Evolutionary conservation across 92 coral and sea anemone genomes (phyloP).

Genomic region (Scolanthus callimorphus): DNA sequence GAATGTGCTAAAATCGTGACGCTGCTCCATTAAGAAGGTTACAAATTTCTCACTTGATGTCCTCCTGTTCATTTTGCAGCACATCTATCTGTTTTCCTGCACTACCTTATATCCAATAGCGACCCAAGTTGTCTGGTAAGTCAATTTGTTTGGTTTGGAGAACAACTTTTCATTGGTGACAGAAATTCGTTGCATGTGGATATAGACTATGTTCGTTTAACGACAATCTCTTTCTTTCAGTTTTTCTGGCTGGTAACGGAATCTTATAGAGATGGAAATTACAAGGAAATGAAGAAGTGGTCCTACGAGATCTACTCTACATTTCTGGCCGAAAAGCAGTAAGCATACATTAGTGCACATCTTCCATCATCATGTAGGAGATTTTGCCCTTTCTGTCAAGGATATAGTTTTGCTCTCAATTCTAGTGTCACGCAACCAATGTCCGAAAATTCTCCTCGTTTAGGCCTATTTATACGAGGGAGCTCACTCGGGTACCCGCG

Average conservation of each 20-base stretch:
- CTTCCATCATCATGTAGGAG: too few relatives aligned
- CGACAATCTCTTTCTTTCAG: slow-evolving; percentile 45
- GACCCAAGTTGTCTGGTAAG: slow-evolving; percentile 99
- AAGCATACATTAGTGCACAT: slow-evolving; percentile 31
- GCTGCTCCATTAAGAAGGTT: neutral
- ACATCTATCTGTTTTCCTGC: slow-evolving; percentile 94
- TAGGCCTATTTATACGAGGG: too few relatives aligned
- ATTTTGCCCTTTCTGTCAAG: too few relatives aligned
- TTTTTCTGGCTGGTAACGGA: slow-evolving; percentile 99
- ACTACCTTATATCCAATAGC: slow-evolving; percentile 92
- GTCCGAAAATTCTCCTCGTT: too few relatives aligned
- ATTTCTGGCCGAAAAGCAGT: slow-evolving; percentile 93
- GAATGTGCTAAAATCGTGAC: too few relatives aligned
- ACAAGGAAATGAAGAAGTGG: slow-evolving; percentile 97
- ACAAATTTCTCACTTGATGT: neutral
- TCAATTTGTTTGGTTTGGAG: too few relatives aligned
- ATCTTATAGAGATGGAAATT: slow-evolving; percentile 89
- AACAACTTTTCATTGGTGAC: too few relatives aligned
- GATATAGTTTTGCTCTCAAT: too few relatives aligned
- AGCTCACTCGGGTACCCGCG: too few relatives aligned
- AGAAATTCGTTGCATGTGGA: too few relatives aligned
- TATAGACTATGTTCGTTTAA: too few relatives aligned
- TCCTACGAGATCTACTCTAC: slow-evolving; percentile 97
- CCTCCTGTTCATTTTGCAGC: slow-evolving; percentile 45
- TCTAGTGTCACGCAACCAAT: too few relatives aligned